Percentiles rank a stretch among this genome's conserved stretches.
phyloP scores from a whole-genome alignment of 2,113 vertebrate species.

The Eptesicus fuscus region DNA sequence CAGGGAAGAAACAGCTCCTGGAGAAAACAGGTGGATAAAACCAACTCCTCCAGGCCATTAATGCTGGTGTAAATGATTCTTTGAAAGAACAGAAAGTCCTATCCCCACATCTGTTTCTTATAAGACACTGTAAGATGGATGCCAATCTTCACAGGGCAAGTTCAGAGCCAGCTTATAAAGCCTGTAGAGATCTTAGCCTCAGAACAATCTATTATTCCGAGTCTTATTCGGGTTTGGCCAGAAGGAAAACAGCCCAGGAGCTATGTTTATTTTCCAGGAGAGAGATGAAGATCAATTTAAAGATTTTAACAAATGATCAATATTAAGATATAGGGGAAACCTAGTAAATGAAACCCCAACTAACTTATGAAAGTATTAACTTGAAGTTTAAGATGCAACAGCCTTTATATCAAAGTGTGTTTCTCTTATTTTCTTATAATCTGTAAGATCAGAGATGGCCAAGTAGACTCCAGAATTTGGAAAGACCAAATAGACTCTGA shows the following conservation, averaged over 20 bases:
- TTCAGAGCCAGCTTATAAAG: not conserved
- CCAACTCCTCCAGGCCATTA: not conserved
- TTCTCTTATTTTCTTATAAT: not conserved
- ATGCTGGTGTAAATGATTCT: conserved; percentile 9
- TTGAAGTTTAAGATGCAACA: not conserved
- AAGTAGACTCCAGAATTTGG: not conserved
- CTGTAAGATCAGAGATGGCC: not conserved
- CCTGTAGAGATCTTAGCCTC: not conserved
- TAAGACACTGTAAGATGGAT: not conserved
- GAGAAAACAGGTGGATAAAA: not conserved
- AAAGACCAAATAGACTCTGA: not conserved
- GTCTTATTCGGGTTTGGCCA: not conserved
- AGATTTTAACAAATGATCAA: conserved; percentile 35
- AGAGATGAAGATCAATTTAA: not conserved
- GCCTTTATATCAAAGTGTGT: not conserved
- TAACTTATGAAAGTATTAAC: not conserved
- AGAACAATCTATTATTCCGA: not conserved
- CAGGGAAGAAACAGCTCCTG: not conserved
- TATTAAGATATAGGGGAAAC: not conserved
- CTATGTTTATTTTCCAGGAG: not conserved
- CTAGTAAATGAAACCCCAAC: not conserved
- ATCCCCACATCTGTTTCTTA: not conserved
- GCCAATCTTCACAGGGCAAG: not conserved
- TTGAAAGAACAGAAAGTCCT: not conserved
- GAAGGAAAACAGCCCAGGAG: conserved; percentile 23